phyloP scores from a whole-genome alignment of 37 sponge, comb jelly and placozoan genomes.

The Chondrilla cf. caribensis region DNA sequence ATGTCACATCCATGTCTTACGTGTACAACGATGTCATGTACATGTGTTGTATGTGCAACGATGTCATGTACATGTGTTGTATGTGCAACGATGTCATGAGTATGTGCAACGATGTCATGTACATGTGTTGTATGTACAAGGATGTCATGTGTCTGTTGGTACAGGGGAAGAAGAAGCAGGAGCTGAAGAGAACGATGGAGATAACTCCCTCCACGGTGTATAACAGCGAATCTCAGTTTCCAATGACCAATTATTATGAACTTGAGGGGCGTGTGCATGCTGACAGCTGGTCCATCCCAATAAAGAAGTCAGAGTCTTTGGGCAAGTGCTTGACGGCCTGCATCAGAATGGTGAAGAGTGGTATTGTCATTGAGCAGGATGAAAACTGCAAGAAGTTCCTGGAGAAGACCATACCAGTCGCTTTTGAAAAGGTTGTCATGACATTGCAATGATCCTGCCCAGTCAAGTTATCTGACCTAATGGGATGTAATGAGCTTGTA shows the following conservation, averaged over 20 bases:
- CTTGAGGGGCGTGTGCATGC: slow-evolving; percentile 85
- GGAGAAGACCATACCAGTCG: slow-evolving; percentile 59
- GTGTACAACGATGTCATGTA: no score
- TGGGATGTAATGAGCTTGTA: no score
- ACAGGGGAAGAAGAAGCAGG: no score
- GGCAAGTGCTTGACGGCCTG: slow-evolving; percentile 77
- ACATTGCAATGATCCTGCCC: no score
- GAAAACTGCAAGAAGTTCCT: slow-evolving; percentile 84
- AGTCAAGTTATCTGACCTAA: no score
- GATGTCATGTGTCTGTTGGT: background rate
- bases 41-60: no score
- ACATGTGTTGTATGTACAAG: background rate
- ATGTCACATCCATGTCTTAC: no score
- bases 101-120: no score
- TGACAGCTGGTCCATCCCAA: slow-evolving; percentile 92
- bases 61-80: no score
- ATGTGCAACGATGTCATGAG: no score
- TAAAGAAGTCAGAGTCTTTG: slow-evolving; percentile 73
- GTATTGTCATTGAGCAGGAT: slow-evolving; percentile 75
- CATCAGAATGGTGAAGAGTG: slow-evolving; percentile 66
- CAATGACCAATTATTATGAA: slow-evolving; percentile 85
- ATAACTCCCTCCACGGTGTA: background rate
- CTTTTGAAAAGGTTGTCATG: slow-evolving; percentile 73
- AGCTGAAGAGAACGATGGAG: no score
- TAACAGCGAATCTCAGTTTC: slow-evolving; percentile 58